Conservation (phyloP, 2,113 vertebrate genomes). For the Sprattus sprattus region DNA sequence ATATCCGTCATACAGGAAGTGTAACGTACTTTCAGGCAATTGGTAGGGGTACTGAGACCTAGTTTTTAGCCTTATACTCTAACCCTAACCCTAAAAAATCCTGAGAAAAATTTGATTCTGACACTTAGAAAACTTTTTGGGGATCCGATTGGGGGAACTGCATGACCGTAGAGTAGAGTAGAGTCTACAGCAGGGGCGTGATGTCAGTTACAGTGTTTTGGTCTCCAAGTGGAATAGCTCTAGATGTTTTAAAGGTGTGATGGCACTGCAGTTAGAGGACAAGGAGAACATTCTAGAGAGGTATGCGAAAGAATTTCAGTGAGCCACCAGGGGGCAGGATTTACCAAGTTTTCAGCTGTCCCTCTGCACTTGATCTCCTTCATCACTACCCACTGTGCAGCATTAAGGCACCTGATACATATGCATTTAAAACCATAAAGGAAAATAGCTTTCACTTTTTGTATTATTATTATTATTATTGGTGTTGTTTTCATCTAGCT, state of each 20-base stretch:
- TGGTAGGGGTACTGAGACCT: too few species aligned
- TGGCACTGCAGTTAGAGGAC: neutral
- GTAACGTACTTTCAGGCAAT: too few species aligned
- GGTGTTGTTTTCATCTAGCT: constrained; percentile 56
- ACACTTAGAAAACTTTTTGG: too few species aligned
- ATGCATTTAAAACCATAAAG: constrained; percentile 27
- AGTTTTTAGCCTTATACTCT: too few species aligned
- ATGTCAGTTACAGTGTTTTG: neutral
- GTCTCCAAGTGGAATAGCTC: neutral
- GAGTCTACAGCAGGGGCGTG: neutral
- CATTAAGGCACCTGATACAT: constrained; percentile 42
- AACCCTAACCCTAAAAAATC: too few species aligned
- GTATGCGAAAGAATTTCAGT: neutral
- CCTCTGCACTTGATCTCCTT: constrained; percentile 14
- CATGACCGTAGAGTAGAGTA: constrained; percentile 7
- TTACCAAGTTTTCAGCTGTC: constrained; percentile 40
- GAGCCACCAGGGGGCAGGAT: constrained; percentile 63
- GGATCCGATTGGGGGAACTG: too few species aligned
- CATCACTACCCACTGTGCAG: constrained; percentile 44
- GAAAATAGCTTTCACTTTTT: constrained; percentile 28
- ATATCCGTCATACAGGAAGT: too few species aligned
- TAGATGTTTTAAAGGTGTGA: neutral
- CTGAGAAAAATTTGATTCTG: too few species aligned
- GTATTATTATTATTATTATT: neutral
- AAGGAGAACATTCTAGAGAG: neutral